Base-by-base conservation (phyloP, 1,140 invertebrate genomes). In the Camponotus vicinus region DNA sequence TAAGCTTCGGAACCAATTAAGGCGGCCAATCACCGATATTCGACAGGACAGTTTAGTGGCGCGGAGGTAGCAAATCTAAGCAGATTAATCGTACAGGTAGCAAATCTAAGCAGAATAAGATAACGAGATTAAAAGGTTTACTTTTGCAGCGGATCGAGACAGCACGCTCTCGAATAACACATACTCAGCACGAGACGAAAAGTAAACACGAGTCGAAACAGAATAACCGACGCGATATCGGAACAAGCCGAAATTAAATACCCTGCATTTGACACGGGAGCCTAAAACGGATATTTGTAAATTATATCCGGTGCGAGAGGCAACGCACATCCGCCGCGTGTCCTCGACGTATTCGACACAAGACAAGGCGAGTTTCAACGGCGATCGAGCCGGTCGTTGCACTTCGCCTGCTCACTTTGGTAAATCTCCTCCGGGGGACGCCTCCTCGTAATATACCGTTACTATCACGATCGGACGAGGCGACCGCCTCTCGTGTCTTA, bases 321-420 rank as follows among this genome's bases (percentile, higher is more conserved):
- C 13, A 6, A 40, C 42, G 42, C n/a, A 3, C 34, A 32, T 40
- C 18, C 34, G 9, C 3, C 15, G 32, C 61, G 61, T 40, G 27
- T 8, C 32, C 27, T 11, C 18, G 6, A 11, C 71, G 11, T 37
- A 75, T 57, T 37, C 52, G 45, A 34, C 32, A 18, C 45, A 21
- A 66, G 34, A 18, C 37, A 1, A 40, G 37, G 6, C 37, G 37
- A 40, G 37, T 40, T 6, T 40, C 37, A 40, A 40, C 34, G 45
- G 55, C 55, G 70, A 86, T 55, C 70, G 69, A 52, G 42, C 59
- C 69, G 86, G 84, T 87, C 86, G 78, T 84, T 88, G 85, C 78
- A 87, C 86, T 42, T 84, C 15, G 83, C 80, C 9, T 49, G 64
- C 27, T 77, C 64, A 49, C 63, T 85, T 45, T 34, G 79, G 69